phyloP scores from a whole-genome alignment of 2,113 vertebrate genomes.

The Labeo rohita region DNA sequence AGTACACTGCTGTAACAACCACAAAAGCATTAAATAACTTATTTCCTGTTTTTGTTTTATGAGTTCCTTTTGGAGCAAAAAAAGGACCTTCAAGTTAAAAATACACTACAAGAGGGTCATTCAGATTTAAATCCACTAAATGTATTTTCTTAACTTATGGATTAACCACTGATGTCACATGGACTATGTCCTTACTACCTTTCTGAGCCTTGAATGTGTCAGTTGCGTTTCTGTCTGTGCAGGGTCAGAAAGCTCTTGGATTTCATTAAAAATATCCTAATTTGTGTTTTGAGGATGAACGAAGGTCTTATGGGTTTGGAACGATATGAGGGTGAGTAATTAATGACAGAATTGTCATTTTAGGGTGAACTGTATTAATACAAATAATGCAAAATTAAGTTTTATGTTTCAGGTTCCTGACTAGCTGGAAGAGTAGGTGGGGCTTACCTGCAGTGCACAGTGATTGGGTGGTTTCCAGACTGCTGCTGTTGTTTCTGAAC shows the following conservation, averaged over 20 bases:
- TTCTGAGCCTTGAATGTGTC: too few relatives aligned
- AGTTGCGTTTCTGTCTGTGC: too few relatives aligned
- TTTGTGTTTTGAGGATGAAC: too few relatives aligned
- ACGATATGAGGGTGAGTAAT: too few relatives aligned
- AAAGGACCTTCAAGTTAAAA: not conserved
- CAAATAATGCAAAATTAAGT: not conserved
- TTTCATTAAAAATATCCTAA: too few relatives aligned
- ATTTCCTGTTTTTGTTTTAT: constrained; percentile 14
- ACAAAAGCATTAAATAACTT: not conserved
- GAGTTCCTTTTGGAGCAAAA: not conserved
- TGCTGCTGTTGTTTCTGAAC: constrained; percentile 99
- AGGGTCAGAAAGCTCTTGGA: too few relatives aligned
- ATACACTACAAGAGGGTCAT: not conserved
- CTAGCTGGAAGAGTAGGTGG: not conserved
- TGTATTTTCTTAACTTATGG: too few relatives aligned
- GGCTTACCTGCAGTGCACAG: constrained; percentile 94
- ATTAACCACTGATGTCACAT: too few relatives aligned
- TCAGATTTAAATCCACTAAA: not conserved
- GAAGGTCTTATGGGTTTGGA: too few relatives aligned
- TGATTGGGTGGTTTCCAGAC: constrained; percentile 98
- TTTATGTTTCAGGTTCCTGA: not conserved
- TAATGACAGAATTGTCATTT: too few relatives aligned
- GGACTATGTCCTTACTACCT: too few relatives aligned
- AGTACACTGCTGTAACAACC: not conserved
- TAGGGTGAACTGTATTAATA: not conserved